These are phyloP conservation scores for Lycocerus yunnanus DNA, from an alignment of 2,888 invertebrate species.

Conservation along the genomic window DNA sequence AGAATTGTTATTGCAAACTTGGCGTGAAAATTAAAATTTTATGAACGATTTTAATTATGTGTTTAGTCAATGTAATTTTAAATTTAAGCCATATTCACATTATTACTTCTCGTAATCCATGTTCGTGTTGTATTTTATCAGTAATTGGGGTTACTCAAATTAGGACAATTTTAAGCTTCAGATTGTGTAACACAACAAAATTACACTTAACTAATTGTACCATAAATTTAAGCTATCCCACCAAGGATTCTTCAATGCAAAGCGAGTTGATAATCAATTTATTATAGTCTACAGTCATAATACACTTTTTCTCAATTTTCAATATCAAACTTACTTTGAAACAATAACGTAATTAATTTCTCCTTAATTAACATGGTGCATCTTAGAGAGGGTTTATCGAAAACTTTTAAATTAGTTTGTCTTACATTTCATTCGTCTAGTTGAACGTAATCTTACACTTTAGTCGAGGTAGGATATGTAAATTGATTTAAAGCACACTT, in stretches of 20 bases:
- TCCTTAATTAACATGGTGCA: not conserved
- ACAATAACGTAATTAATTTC: not conserved
- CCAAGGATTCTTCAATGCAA: not conserved
- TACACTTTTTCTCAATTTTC: not conserved
- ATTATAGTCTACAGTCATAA: not conserved
- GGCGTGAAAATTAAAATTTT: not conserved
- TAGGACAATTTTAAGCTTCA: not conserved
- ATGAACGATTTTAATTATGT: not conserved
- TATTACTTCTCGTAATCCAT: not conserved
- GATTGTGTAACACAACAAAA: not conserved
- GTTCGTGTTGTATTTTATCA: not conserved
- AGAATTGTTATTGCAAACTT: not conserved
- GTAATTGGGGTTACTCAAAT: not conserved
- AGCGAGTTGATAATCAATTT: not conserved
- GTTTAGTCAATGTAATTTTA: not conserved
- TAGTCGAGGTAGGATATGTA: not conserved
- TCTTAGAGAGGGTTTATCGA: not conserved
- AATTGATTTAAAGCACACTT: not conserved
- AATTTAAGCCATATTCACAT: not conserved
- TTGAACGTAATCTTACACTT: not conserved
- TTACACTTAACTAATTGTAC: not conserved
- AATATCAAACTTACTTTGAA: not conserved
- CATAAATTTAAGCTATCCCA: not conserved
- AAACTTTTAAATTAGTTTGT: not conserved
- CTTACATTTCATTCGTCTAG: not conserved